phyloP scores from a whole-genome alignment of 2,797 vertebrate species.

The Brotula barbata region DNA sequence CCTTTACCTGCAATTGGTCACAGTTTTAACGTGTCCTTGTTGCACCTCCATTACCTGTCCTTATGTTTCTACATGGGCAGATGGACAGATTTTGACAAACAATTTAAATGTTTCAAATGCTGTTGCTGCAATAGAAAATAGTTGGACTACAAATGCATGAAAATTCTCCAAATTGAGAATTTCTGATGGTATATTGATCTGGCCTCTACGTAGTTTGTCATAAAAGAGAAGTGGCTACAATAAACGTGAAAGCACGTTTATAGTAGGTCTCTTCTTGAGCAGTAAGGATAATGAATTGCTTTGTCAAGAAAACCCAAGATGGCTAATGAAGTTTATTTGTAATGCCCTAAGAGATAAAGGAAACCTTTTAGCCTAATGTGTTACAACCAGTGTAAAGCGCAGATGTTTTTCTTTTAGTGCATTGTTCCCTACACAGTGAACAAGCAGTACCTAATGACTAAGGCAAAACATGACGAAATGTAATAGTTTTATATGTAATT shows the following conservation, averaged over 20 bases:
- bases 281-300: slow-evolving; percentile 41
- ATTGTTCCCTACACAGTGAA: too few relatives aligned
- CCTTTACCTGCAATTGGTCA: too few relatives aligned
- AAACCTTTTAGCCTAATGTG: slow-evolving; percentile 28
- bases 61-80: too few relatives aligned
- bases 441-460: too few relatives aligned
- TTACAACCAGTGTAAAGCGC: slow-evolving; percentile 11
- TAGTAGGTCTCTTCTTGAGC: slow-evolving; percentile 30
- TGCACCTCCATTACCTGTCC: too few relatives aligned
- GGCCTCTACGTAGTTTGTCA: slow-evolving; percentile 31
- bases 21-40: too few relatives aligned
- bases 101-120: slow-evolving; percentile 10
- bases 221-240: slow-evolving; percentile 14
- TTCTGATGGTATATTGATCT: slow-evolving; percentile 37
- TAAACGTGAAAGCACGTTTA: slow-evolving; percentile 40
- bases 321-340: slow-evolving; percentile 40
- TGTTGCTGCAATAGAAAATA: background rate
- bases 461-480: too few relatives aligned
- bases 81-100: background rate
- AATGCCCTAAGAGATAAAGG: slow-evolving; percentile 39
- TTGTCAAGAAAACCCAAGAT: slow-evolving; percentile 38
- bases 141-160: slow-evolving; percentile 37
- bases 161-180: slow-evolving; percentile 29
- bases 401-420: too few relatives aligned
- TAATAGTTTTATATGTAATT: too few relatives aligned